Evolutionary conservation across 2,113 vertebrate genomes (phyloP).

Genomic region (Chrysochloris asiatica): DNA sequence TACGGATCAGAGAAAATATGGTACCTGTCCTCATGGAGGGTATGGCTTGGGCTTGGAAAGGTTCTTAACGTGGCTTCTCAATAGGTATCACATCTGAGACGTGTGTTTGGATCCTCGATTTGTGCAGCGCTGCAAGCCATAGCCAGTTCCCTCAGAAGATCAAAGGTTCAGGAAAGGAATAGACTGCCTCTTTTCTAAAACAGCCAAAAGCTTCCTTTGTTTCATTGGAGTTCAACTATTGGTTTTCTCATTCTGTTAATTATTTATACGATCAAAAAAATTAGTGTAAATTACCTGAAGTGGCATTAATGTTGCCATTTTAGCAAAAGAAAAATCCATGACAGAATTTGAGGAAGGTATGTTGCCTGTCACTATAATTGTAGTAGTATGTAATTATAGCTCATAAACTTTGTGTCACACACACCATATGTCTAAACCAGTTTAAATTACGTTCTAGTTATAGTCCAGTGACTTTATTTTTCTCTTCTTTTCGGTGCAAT

Average conservation of each 20-base stretch:
- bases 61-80: conserved; percentile 98
- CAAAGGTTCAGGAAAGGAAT: background rate
- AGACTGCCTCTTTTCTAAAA: background rate
- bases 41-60: conserved; percentile 96
- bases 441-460: conserved; percentile 31
- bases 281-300: background rate
- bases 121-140: conserved; percentile 95
- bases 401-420: background rate
- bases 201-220: background rate
- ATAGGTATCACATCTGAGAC: conserved; percentile 95
- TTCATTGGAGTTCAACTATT: background rate
- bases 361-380: background rate
- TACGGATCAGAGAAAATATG: conserved; percentile 95
- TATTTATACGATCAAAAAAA: background rate
- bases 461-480: conserved; percentile 54
- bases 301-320: background rate
- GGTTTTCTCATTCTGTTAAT: background rate
- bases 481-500: conserved; percentile 30
- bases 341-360: conserved; percentile 6
- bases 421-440: background rate
- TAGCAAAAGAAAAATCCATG: conserved; percentile 30
- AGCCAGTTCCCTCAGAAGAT: background rate
- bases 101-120: conserved; percentile 97
- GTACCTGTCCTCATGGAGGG: conserved; percentile 95
- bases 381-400: background rate